Base-by-base conservation (phyloP, 2,888 invertebrate species). In the Sipunculus nudus region DNA sequence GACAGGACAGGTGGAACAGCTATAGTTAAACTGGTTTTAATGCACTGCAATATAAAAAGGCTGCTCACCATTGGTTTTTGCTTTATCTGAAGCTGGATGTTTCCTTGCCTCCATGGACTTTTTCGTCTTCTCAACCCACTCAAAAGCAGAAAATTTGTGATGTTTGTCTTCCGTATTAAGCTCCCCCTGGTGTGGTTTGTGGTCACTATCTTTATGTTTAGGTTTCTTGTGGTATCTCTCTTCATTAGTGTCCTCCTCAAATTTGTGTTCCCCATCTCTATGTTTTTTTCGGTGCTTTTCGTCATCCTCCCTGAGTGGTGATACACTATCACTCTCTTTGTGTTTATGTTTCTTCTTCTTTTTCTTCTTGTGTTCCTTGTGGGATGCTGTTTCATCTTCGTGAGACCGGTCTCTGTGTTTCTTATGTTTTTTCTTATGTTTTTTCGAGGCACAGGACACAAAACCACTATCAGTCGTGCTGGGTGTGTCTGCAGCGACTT, bases 81-180 rank as follows among this genome's bases (percentile, higher is more conserved):
- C n/a, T n/a, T n/a, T n/a, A n/a, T n/a, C n/a, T n/a, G n/a, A n/a
- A n/a, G n/a, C n/a, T n/a, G n/a, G n/a, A n/a, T n/a, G n/a, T n/a
- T n/a, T n/a, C n/a, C n/a, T n/a, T n/a, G n/a, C 59, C 50, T 75
- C 73, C 19, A 72, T 52, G n/a, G 77, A 72, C 48, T 81, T 80
- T 45, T 78, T 78, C 4, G 80, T 81, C 59, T 78, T 76, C 64
- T 83, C 83, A 28, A 82, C 80, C 84, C 83, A 84, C 48, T 77
- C 78, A 67, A 79, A 75, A 56, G 79, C 78, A 21, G 56, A 61
- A 47, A 62, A n/a, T n/a, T 61, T 3, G 26, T 31, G 23, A 50
- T 61, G 32, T 54, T 58, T n/a, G n/a, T n/a, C n/a, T n/a, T n/a
- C n/a, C n/a, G n/a, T n/a, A n/a, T n/a, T n/a, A n/a, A n/a, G n/a